Base-by-base conservation (phyloP, 2,113 vertebrate species). In the Takifugu flavidus region DNA sequence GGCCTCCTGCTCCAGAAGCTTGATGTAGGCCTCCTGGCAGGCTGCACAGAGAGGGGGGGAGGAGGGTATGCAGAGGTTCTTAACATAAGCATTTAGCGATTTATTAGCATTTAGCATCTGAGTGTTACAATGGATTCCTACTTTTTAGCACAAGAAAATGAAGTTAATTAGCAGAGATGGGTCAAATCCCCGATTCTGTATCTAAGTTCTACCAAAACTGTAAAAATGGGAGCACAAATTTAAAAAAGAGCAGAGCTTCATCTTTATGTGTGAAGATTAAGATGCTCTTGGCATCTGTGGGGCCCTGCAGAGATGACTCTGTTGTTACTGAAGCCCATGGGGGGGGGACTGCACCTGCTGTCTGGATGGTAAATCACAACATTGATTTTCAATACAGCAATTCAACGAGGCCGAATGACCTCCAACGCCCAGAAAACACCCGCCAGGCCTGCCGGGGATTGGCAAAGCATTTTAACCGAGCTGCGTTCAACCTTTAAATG, bases 1-100 rank as follows among this genome's bases (percentile, higher is more conserved):
- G 49, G 94, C 93, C 6, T 91, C 90, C 84, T 95, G 95, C 80
- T 98, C 96, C 28, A 89, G 80, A 0, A 87, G 82, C 50, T 91
- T 91, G 53, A 89, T 73, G n/a, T 99, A 99, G 29, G 96, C 97
- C 84, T 99, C 96, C 26, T 92, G 70, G 3, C 97, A 98, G 0
- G 97, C 97, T 98, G 83, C 0, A 28, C 11, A 54, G 47, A 50
- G 29, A 15, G 20, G 45, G 42, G 49, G 46, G 54, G 20, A 50
- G 15, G 25, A n/a, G n/a, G 7, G 10, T 4, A 49, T 10, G 34
- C 34, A 39, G 2, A 39, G 34, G 34, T 11, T 39, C 11, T 39
- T 10, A 39, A 8, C 34, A 31, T 31, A 6, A 31, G 29, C 29
- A 39, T 39, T 39, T 39, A 39, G 2, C 34, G 3, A 10, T 11